Evolutionary conservation across 2,797 vertebrate genomes (phyloP), one percentile per base, ranked within the genome.

Genomic region (Adrianichthys oophorus): DNA sequence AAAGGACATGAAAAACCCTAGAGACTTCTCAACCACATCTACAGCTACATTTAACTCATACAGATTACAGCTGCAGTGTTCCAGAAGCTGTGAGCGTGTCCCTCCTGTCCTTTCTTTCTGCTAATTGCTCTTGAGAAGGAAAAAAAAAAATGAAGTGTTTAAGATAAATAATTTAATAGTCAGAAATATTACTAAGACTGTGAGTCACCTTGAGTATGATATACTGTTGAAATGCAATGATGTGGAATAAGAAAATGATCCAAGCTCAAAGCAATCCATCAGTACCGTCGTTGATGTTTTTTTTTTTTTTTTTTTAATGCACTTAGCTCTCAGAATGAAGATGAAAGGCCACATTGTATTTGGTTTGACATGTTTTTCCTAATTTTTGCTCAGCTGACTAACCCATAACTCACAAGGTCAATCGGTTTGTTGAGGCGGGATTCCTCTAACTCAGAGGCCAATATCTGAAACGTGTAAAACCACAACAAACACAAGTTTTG

Each of bases 21-120:
- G 64, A 44, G 59, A 74, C 41, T 1, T 53, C 55, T 60, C 59
- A 63, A 51, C 56, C 59, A 17, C 46, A 45, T 18, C 29, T 40
- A 42, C 18, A 44, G 1, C 41, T 51, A 43, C n/a, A 47, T 37
- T 23, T 52, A 41, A 26, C 21, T 19, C 40, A 19, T 29, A 32
- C 41, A 59, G 3, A 52, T 41, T 18, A 1, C 50, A 45, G 7
- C n/a, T n/a, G 41, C 13, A 43, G 43, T 18, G 59, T 45, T 61
- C 18, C 41, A 2, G 0, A 18, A 45, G 46, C 4, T 2, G 26
- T 48, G 42, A 62, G 32, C 17, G 18, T 13, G n/a, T 45, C 17
- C 12, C 18, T 18, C 7, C 7, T 4, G n/a, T 45, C 18, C 46
- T 56, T 5, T 18, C 6, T 24, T 50, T 37, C 10, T 49, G 51